phyloP scores from a whole-genome alignment of 1,140 invertebrate genomes.

The Aplysia californica region DNA sequence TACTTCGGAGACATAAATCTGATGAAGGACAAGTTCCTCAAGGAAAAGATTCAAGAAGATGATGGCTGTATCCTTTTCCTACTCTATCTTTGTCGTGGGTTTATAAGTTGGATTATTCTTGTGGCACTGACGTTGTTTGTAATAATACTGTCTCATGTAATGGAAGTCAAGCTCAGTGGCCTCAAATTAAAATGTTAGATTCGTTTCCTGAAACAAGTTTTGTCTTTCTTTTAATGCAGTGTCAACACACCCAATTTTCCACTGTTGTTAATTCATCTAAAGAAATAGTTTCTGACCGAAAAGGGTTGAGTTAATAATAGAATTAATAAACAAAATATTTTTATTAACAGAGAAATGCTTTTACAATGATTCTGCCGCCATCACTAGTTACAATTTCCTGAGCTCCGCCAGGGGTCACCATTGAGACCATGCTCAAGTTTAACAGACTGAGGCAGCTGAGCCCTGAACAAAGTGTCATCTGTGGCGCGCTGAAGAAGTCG shows the following conservation, averaged over 20 bases:
- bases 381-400: no score
- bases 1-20: conserved; percentile 91
- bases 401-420: conserved; percentile 79
- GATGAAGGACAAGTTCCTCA: conserved; percentile 88
- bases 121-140: not conserved
- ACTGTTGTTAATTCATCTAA: not conserved
- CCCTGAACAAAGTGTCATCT: conserved; percentile 78
- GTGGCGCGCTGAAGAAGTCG: conserved; percentile 81
- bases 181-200: not conserved
- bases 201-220: no score
- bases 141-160: not conserved
- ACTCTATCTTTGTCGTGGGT: not conserved
- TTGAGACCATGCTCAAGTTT: conserved; percentile 88
- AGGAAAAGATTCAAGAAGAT: conserved; percentile 84
- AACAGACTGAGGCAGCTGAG: conserved; percentile 84
- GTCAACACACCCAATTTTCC: not conserved
- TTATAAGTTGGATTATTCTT: not conserved
- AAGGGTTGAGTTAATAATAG: no score
- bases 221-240: not conserved
- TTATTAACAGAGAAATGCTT: no score
- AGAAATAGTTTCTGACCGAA: no score
- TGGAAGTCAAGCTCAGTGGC: not conserved
- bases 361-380: no score
- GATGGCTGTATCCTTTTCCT: conserved; percentile 81
- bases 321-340: no score